Base-by-base conservation (phyloP, 2,113 vertebrate species). In the Vidua macroura region DNA sequence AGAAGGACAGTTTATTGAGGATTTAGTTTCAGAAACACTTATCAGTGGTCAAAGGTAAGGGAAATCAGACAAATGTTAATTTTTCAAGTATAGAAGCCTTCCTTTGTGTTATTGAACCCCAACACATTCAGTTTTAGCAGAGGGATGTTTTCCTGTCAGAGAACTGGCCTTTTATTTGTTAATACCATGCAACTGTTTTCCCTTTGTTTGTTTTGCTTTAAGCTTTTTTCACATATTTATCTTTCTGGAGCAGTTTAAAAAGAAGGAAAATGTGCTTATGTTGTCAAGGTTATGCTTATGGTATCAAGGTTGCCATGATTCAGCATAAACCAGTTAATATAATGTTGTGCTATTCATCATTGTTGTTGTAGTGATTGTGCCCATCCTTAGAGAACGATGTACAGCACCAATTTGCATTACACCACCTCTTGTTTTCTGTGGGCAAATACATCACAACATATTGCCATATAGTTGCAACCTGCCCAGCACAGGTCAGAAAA, bases 371-470 rank as follows among this genome's bases (percentile, higher is more conserved):
- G 80, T 59, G 37, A 70, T 35, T 85, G 43, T 78, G 53, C 30
- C 52, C 90, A 43, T 75, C 67, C 79, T 73, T 59, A 74, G 70
- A 83, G 85, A 91, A 79, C 85, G 84, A 15, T 78, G 33, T 46
- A 52, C 58, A 82, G 30, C 37, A 81, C 23, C 9, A 15, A 18
- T 91, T 64, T 53, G 11, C 91, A 55, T 86, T 69, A 58, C 30
- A 63, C 33, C 24, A 76, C 62, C 60, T 93, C 72, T 30, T 56
- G 7, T 90, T 86, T 64, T 94, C 60, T 77, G 15, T 63, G 70
- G 83, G n/a, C 62, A 95, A 88, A 93, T 93, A 72, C 9, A 74
- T 93, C 73, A 48, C 10, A 30, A 68, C 37, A 88, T 67, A 84
- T 49, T 69, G 55, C 41, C 21, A 18, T 41, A 17, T 13, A 48